Conservation (phyloP, 2,113 vertebrate species). For the Eonycteris spelaea region DNA sequence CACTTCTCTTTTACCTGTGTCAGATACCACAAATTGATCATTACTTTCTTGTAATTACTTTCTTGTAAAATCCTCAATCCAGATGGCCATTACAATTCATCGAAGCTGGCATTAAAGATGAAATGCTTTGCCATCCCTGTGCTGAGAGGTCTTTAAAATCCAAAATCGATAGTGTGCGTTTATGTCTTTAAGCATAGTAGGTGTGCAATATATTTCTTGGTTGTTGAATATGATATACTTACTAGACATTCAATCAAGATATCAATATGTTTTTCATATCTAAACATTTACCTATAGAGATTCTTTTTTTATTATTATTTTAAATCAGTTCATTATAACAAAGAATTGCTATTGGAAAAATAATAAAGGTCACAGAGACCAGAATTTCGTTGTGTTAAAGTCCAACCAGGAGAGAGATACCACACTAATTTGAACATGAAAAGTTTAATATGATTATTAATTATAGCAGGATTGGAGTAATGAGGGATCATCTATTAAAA, state of each 20-base stretch:
- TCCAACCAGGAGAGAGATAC: neutral
- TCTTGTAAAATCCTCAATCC: neutral
- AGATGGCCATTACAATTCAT: neutral
- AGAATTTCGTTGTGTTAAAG: neutral
- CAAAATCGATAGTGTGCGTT: neutral
- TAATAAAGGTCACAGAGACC: neutral
- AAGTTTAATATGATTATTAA: neutral
- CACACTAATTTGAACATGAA: neutral
- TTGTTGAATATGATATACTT: neutral
- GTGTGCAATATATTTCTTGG: neutral
- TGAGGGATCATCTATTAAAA: neutral
- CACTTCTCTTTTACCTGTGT: neutral
- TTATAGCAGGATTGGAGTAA: neutral
- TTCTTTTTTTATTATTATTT: neutral
- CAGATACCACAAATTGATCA: neutral
- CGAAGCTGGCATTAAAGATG: neutral
- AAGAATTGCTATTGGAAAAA: neutral
- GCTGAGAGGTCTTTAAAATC: neutral
- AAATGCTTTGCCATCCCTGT: neutral
- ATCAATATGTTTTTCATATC: too few species aligned
- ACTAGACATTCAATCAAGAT: neutral
- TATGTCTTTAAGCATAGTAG: neutral
- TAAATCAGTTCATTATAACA: neutral
- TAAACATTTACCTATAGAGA: neutral
- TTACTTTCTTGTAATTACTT: neutral